Conservation (phyloP, 1,140 invertebrate species). For the Parapsyche elsis region DNA sequence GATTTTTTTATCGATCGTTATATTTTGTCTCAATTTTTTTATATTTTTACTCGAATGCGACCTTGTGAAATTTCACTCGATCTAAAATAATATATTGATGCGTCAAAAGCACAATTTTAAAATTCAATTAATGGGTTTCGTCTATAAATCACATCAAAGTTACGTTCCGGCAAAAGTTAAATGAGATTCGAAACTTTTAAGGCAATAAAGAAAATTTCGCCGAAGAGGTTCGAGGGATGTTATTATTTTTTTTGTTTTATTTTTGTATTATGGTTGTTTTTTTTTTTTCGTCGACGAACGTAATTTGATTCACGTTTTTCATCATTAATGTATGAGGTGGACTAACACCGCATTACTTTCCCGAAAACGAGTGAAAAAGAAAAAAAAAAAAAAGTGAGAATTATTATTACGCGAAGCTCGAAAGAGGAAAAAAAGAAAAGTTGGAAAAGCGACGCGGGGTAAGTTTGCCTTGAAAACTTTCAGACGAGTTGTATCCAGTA, state of each 20-base stretch:
- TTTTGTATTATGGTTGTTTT: too few species aligned
- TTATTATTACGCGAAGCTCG: slow-evolving; percentile 11
- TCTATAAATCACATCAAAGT: slow-evolving; percentile 12
- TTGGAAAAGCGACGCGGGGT: neutral
- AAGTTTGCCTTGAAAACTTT: slow-evolving; percentile 4
- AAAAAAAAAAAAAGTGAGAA: slow-evolving; percentile 36
- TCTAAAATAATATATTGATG: too few species aligned
- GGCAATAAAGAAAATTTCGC: slow-evolving; percentile 13
- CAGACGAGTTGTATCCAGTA: neutral
- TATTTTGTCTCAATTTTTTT: too few species aligned
- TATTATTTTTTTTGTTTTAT: neutral
- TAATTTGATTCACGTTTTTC: slow-evolving; percentile 35
- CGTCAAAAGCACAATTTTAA: too few species aligned
- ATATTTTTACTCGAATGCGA: too few species aligned
- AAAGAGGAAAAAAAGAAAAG: neutral
- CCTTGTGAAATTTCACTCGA: too few species aligned
- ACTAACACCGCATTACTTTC: neutral
- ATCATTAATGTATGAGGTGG: slow-evolving; percentile 31
- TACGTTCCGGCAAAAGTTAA: slow-evolving; percentile 3
- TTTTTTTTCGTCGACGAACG: neutral
- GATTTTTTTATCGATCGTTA: too few species aligned
- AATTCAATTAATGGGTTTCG: slow-evolving; percentile 6
- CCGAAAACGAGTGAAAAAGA: neutral
- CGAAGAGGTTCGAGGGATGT: neutral
- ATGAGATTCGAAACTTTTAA: slow-evolving; percentile 24